Evolutionary conservation across 1,140 invertebrate species (phyloP).

Genomic region (Bombus waltoni): DNA sequence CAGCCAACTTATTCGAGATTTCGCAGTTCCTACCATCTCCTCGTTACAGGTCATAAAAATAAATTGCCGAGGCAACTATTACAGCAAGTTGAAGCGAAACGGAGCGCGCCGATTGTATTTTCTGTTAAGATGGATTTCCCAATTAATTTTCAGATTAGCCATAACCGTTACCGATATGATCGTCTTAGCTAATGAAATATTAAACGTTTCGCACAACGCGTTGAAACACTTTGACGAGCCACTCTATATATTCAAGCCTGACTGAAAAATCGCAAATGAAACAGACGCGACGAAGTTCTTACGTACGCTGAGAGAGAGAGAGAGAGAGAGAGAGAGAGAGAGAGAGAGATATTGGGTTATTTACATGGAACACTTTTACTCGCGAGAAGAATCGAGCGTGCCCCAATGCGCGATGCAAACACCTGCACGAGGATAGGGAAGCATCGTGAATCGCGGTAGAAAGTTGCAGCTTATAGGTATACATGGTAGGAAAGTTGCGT

Average conservation of each 20-base stretch:
- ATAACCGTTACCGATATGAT: too few relatives aligned
- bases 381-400: slow-evolving; percentile 29
- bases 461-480: slow-evolving; percentile 31
- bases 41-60: too few relatives aligned
- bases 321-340: not conserved
- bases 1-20: too few relatives aligned
- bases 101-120: too few relatives aligned
- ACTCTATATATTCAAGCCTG: not conserved
- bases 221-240: not conserved
- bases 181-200: too few relatives aligned
- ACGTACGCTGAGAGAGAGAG: not conserved
- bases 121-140: too few relatives aligned
- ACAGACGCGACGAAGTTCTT: not conserved
- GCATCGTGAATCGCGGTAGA: slow-evolving; percentile 42
- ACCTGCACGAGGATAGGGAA: slow-evolving; percentile 24
- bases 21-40: too few relatives aligned
- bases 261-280: not conserved
- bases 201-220: too few relatives aligned
- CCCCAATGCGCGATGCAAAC: not conserved
- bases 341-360: not conserved
- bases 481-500: slow-evolving; percentile 5
- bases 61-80: too few relatives aligned
- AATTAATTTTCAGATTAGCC: too few relatives aligned
- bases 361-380: slow-evolving; percentile 13
- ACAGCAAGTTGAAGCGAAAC: too few relatives aligned